phyloP scores from a whole-genome alignment of 1,140 invertebrate genomes.

The Pseudomyrmex flavicornis region DNA sequence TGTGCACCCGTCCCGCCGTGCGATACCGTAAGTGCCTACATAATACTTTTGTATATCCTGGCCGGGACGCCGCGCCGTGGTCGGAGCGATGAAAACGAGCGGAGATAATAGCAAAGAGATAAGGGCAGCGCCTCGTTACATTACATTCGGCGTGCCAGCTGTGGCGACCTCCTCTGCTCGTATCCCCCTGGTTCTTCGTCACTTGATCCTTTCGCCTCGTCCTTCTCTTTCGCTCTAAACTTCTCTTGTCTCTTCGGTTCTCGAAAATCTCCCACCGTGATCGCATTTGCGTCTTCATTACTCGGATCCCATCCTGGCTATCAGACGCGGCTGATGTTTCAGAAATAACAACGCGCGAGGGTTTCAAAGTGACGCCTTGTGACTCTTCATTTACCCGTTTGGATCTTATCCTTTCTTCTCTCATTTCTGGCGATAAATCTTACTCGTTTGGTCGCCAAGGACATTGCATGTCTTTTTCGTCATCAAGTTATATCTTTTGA shows the following conservation, averaged over 20 bases:
- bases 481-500: slow-evolving; percentile 33
- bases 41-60: slow-evolving; percentile 76
- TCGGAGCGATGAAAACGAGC: slow-evolving; percentile 67
- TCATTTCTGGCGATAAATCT: slow-evolving; percentile 70
- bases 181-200: slow-evolving; percentile 14
- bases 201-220: slow-evolving; percentile 38
- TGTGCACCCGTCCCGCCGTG: slow-evolving; percentile 70
- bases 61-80: slow-evolving; percentile 63
- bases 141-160: slow-evolving; percentile 74
- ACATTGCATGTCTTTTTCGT: slow-evolving; percentile 18
- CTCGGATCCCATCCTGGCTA: slow-evolving; percentile 29
- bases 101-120: slow-evolving; percentile 80
- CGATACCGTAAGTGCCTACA: slow-evolving; percentile 60
- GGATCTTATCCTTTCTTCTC: slow-evolving; percentile 68
- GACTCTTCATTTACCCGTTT: slow-evolving; percentile 62
- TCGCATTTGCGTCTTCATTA: slow-evolving; percentile 61
- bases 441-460: slow-evolving; percentile 18
- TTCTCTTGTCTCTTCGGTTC: slow-evolving; percentile 17
- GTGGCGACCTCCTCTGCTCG: slow-evolving; percentile 62
- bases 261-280: slow-evolving; percentile 48
- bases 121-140: slow-evolving; percentile 74
- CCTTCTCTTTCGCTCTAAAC: slow-evolving; percentile 1
- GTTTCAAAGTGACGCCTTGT: slow-evolving; percentile 25
- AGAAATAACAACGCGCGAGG: slow-evolving; percentile 44
- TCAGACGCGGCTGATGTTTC: slow-evolving; percentile 42